Evolutionary conservation across 2,113 vertebrate genomes (phyloP), one percentile per base, ranked within the genome.

Genomic region (Excalfactoria chinensis): DNA sequence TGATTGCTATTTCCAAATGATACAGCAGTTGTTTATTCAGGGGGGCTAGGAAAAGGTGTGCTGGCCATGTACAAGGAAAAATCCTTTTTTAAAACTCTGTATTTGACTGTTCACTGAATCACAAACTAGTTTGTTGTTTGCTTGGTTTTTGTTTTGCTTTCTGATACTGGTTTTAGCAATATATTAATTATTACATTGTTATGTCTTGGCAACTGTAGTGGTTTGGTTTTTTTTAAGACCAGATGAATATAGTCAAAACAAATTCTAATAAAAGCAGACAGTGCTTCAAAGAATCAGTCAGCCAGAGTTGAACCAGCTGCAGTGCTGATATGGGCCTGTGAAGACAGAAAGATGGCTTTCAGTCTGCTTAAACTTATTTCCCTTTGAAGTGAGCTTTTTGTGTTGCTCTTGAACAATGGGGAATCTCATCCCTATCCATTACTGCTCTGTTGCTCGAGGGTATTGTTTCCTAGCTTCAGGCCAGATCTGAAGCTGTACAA

Each of bases 1-100:
- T 48, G 70, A 68, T 86, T 94, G 58, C 84, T 37, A 84, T 35
- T 92, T 90, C 71, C 35, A 71, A 66, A 90, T 92, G 74, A 71
- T 44, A 41, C 67, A 75, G 62, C 66, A 75, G 22, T 75, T 93
- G 41, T 44, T 75, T 70, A 44, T 92, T 94, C 63, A 86, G 44
- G 44, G 40, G 77, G 10, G 56, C 5, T 23, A 77, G 69, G 13
- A 60, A 63, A 67, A 77, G 30, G 40, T 86, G 20, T 84, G 53
- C 35, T 78, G 41, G n/a, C 35, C 11, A 44, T 10, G 13, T 66
- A 56, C 35, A 72, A 79, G 49, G 53, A 7, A 92, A 92, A 92
- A n/a, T 62, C 35, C 1, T 21, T 34, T 63, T 88, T 40, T 41
- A 71, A 78, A 88, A 66, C 21, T 78, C 53, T 90, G 51, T 81